Percentiles rank a stretch among this genome's conserved stretches.
Conservation (phyloP, 2,113 vertebrate genomes). For the Copsychus sechellarum region DNA sequence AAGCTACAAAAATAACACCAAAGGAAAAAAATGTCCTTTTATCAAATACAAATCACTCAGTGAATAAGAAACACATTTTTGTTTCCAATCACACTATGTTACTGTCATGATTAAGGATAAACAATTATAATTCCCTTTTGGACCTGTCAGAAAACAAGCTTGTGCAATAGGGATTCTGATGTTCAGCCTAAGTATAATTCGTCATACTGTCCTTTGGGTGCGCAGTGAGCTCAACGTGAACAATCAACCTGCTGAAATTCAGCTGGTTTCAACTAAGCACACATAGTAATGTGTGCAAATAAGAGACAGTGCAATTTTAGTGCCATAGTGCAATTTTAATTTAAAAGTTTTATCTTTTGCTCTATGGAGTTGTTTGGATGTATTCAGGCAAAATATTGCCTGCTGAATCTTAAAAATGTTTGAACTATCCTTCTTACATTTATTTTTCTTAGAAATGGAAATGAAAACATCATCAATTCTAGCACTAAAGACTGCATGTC, state of each 20-base stretch:
- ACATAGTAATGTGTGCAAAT: neutral
- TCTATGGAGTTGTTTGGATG: neutral
- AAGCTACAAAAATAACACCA: slow-evolving; percentile 1
- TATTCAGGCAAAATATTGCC: neutral
- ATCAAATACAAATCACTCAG: neutral
- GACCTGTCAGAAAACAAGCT: neutral
- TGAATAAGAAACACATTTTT: neutral
- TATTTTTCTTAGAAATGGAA: neutral
- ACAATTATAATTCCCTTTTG: neutral
- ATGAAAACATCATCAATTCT: neutral
- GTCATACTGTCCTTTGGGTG: neutral
- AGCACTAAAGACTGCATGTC: neutral
- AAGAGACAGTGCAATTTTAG: neutral
- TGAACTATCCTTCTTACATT: neutral
- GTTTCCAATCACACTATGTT: neutral
- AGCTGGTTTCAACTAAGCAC: neutral
- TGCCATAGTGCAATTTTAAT: neutral
- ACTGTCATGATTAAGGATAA: neutral
- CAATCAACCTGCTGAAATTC: neutral
- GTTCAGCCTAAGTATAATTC: neutral
- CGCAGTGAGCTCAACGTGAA: neutral
- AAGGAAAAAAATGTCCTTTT: neutral
- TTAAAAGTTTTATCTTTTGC: neutral
- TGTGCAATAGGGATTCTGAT: neutral
- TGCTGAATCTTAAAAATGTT: neutral